Evolutionary conservation across 2,797 vertebrate genomes (phyloP), one percentile per base, ranked within the genome.

Genomic region (Clarias fuscus): DNA sequence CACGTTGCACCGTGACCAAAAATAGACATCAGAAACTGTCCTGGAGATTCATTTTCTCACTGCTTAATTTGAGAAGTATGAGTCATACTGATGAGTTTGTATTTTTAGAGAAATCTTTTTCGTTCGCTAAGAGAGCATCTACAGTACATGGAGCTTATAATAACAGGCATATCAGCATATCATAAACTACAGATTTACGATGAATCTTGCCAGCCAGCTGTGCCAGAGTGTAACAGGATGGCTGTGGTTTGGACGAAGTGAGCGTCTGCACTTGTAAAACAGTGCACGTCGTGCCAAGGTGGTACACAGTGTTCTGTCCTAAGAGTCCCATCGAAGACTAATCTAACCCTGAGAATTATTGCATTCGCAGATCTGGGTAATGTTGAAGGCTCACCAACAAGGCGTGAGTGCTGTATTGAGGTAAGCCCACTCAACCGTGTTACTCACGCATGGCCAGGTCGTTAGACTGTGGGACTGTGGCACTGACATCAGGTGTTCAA

Each of bases 31-130:
- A 79, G 33, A 64, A 62, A 62, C 62, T 79, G 77, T 40, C 24
- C 43, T 22, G 43, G n/a, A 82, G 80, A 82, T 68, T 82, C n/a
- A 30, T 82, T 80, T 80, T 20, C 43, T 68, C 62, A 82, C 40
- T 82, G 64, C 37, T 65, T 48, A 5, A 53, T 65, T 81, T 82
- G 10, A 68, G 64, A 53, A 53, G 22, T 20, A 67, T 80, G 78
- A 64, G 59, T 80, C 78, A 80, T 56, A 82, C 64, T 68, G n/a
- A 68, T 30, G n/a, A 56, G 43, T 53, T 43, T 68, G 64, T 20
- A 56, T 82, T 82, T 68, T 68, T 68, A 68, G n/a, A 30, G 62
- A 67, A 82, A 68, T 82, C 8, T 67, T 68, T 81, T 30, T 68
- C 33, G 43, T 56, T 30, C 43, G 22, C 15, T 53, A 30, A 67